phyloP scores from a whole-genome alignment of 2,888 invertebrate genomes.

The Odontocerum albicorne region DNA sequence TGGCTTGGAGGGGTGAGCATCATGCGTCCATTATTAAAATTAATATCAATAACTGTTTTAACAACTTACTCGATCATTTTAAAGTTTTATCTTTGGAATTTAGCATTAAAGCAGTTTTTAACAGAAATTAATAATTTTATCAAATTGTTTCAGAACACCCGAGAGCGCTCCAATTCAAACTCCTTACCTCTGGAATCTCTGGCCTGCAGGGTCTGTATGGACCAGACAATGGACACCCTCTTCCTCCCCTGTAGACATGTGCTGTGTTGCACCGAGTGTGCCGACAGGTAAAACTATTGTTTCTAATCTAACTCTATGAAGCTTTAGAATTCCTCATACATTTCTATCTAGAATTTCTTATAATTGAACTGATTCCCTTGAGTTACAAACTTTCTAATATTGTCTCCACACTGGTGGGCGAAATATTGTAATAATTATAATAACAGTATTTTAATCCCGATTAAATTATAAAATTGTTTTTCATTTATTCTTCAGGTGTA shows the following conservation, averaged over 20 bases:
- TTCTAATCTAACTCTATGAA: background rate
- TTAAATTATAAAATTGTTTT: no score
- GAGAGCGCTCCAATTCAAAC: constrained; percentile 37
- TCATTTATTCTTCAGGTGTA: no score
- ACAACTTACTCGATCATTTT: no score
- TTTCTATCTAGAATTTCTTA: background rate
- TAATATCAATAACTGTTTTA: no score
- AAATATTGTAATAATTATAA: background rate
- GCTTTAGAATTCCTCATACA: background rate
- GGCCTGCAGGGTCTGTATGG: constrained; percentile 88
- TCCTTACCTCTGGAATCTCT: constrained; percentile 61
- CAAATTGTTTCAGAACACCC: constrained; percentile 36
- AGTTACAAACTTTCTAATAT: background rate
- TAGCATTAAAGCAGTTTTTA: no score
- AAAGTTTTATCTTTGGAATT: no score
- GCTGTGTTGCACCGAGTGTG: constrained; percentile 77
- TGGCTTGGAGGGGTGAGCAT: no score
- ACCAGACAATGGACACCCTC: constrained; percentile 76
- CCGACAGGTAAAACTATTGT: constrained; percentile 53
- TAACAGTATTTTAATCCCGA: background rate
- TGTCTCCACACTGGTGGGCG: background rate
- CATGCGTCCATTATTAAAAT: no score
- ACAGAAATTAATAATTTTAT: background rate
- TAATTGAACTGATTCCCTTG: background rate
- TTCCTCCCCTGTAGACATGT: constrained; percentile 90